A percentile compares a stretch with the other conserved stretches of the same genome.
phyloP scores from a whole-genome alignment of 2,113 vertebrate genomes.

The Catharus minimus region DNA sequence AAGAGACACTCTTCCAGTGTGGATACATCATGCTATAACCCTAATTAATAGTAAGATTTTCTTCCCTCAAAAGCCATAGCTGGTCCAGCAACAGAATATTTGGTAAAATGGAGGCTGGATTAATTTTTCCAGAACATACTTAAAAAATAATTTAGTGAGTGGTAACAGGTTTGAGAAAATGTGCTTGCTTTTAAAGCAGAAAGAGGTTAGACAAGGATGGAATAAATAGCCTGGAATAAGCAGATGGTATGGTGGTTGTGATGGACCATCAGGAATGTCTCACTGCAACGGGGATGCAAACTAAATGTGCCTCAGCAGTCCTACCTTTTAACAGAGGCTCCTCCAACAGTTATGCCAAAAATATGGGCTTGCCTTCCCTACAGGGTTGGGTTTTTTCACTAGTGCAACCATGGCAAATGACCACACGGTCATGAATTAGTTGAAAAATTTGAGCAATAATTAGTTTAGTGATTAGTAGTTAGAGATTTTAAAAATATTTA shows the following conservation, averaged over 20 bases:
- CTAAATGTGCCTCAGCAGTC: constrained; percentile 12
- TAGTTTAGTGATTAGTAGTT: neutral
- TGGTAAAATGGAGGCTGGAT: neutral
- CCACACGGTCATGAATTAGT: neutral
- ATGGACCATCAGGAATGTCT: constrained; percentile 38
- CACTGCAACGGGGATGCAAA: constrained; percentile 4
- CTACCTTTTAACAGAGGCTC: neutral
- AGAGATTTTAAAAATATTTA: neutral
- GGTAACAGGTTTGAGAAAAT: neutral
- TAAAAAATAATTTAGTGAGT: neutral
- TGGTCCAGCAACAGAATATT: neutral
- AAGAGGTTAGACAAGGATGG: constrained; percentile 6
- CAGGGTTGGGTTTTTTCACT: neutral
- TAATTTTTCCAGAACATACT: neutral
- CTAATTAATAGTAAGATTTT: neutral
- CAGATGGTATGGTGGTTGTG: constrained; percentile 44
- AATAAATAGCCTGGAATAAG: constrained; percentile 48
- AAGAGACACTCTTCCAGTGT: neutral
- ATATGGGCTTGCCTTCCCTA: neutral
- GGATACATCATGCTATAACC: neutral
- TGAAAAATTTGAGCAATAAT: neutral
- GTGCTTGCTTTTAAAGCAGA: neutral
- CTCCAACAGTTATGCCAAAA: neutral
- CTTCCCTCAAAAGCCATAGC: neutral
- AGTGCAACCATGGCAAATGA: neutral